Conservation (phyloP, 2,797 vertebrate species). For the Borostomias antarcticus region DNA sequence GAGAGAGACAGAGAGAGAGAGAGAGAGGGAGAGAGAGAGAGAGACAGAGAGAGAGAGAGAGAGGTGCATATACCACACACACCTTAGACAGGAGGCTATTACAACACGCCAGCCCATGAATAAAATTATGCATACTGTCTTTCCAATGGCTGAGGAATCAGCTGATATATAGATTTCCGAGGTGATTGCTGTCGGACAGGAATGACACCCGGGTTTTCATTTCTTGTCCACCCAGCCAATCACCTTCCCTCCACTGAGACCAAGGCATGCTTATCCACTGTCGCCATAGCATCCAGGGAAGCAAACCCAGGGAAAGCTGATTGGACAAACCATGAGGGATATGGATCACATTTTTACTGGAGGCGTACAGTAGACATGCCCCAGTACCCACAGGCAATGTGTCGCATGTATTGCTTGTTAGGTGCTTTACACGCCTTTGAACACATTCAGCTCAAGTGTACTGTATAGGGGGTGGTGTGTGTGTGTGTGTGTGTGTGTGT, state of each 20-base stretch:
- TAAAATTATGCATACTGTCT: slow-evolving; percentile 17
- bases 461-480: slow-evolving; percentile 21
- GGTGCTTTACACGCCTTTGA: neutral
- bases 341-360: neutral
- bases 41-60: neutral
- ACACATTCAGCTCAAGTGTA: neutral
- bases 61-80: slow-evolving; percentile 40
- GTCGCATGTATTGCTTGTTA: slow-evolving; percentile 2
- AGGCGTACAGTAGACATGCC: neutral
- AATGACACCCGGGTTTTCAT: neutral
- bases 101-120: slow-evolving; percentile 13
- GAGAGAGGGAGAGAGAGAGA: neutral
- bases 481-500: too few relatives aligned
- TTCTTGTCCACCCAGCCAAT: neutral
- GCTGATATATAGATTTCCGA: slow-evolving; percentile 48
- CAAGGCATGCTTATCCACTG: neutral
- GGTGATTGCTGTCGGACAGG: neutral
- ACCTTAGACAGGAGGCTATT: slow-evolving; percentile 23
- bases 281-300: neutral
- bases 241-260: neutral
- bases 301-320: neutral
- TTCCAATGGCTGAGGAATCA: slow-evolving; percentile 38
- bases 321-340: neutral
- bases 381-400: slow-evolving; percentile 2
- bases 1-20: neutral